Conservation (phyloP, 2,113 vertebrate genomes). For the Petrocephalus zakoni region DNA sequence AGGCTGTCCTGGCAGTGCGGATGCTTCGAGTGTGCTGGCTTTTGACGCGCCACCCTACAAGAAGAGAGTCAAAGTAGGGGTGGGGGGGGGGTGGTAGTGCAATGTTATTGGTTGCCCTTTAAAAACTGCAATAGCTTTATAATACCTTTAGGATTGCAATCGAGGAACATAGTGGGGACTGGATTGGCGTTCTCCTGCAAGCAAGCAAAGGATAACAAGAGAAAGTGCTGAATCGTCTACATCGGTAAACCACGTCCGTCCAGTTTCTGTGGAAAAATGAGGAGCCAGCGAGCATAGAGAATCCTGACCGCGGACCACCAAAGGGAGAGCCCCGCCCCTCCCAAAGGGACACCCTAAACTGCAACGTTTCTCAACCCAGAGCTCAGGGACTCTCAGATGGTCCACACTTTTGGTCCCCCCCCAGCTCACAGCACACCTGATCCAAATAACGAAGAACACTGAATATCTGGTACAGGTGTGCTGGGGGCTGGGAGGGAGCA, state of each 20-base stretch:
- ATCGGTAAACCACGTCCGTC: not conserved
- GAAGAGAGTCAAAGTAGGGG: not conserved
- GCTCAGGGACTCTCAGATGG: not conserved
- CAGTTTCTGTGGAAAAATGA: not conserved
- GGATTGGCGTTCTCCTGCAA: not conserved
- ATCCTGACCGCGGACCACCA: not conserved
- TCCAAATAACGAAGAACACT: not conserved
- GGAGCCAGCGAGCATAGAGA: not conserved
- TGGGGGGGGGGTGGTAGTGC: not conserved
- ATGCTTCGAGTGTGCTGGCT: not conserved
- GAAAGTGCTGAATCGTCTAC: not conserved
- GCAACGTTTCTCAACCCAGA: not conserved
- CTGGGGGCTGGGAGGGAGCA: not conserved
- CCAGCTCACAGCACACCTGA: not conserved
- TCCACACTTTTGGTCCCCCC: not conserved
- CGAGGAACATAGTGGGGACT: not conserved
- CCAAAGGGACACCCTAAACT: not conserved
- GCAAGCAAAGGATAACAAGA: not conserved
- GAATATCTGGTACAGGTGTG: not conserved
- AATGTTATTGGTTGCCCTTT: not conserved
- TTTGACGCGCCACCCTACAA: slow-evolving; percentile 5
- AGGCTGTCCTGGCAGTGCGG: not conserved
- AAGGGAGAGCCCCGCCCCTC: not conserved
- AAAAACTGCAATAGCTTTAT: too few species aligned
- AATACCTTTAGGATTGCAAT: not conserved